These are phyloP conservation scores for Anthopleura xanthogrammica DNA, from an alignment of 92 coral and sea anemone genomes.

Conservation along the genomic window DNA sequence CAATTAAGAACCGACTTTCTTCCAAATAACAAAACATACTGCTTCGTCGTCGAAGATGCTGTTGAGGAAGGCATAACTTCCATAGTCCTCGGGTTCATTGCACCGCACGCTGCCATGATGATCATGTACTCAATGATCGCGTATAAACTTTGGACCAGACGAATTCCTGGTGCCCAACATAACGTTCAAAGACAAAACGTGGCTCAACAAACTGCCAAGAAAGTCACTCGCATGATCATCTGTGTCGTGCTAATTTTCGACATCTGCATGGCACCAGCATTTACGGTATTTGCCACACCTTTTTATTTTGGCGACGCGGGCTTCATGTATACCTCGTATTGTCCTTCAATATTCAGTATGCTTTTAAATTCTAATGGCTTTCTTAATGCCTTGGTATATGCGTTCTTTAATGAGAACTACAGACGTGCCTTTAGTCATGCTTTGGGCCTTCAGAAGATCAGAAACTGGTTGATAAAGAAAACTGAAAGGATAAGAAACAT, in stretches of 20 bases:
- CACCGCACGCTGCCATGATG: conserved; percentile 29
- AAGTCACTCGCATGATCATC: conserved; percentile 39
- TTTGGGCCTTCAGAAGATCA: background rate
- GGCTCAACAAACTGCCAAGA: conserved; percentile 19
- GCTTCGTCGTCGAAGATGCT: background rate
- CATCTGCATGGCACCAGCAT: conserved; percentile 29
- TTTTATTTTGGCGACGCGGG: background rate
- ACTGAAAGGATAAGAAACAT: no score
- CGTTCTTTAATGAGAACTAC: conserved; percentile 26
- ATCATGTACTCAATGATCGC: conserved; percentile 30
- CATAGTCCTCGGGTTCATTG: conserved; percentile 5
- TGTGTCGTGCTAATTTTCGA: conserved; percentile 23
- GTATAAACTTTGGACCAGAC: conserved; percentile 36
- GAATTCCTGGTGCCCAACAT: conserved; percentile 36
- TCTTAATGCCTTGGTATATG: conserved; percentile 13
- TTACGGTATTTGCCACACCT: background rate
- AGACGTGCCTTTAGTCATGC: conserved; percentile 8
- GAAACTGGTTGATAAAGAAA: background rate
- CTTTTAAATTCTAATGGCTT: conserved; percentile 4
- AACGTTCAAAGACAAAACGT: background rate
- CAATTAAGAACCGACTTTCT: background rate
- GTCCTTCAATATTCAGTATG: background rate
- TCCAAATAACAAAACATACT: background rate
- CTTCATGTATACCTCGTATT: background rate
- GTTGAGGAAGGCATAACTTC: background rate